Percentiles rank a stretch among this genome's conserved stretches.
Conservation (phyloP, 2,888 invertebrate species). For the Drosophila merina region DNA sequence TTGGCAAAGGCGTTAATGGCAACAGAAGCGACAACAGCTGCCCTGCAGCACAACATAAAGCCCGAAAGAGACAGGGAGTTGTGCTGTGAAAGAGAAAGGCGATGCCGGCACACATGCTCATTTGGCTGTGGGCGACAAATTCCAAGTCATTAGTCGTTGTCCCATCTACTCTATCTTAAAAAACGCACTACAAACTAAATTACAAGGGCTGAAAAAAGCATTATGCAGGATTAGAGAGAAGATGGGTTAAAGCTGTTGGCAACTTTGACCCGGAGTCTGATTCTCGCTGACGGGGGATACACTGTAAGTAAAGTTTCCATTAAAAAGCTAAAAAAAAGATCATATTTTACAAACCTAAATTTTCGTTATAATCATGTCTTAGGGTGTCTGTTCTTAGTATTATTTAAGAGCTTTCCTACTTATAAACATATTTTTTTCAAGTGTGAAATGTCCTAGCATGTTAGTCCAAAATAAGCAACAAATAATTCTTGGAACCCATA, state of each 20-base stretch:
- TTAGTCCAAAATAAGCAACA: conserved; percentile 10
- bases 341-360: not conserved
- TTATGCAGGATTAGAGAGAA: conserved; percentile 45
- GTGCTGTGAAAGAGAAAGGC: not conserved
- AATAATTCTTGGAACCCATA: not conserved
- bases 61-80: conserved; percentile 8
- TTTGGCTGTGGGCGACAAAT: conserved; percentile 77
- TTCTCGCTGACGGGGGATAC: not conserved
- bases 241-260: conserved; percentile 14
- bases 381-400: too few species aligned
- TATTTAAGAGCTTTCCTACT: not conserved
- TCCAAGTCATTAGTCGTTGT: conserved; percentile 74
- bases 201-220: conserved; percentile 48
- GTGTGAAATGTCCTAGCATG: conserved; percentile 6
- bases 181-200: conserved; percentile 54
- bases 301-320: not conserved
- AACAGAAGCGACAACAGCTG: conserved; percentile 70
- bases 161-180: conserved; percentile 31
- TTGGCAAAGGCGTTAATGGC: conserved; percentile 68
- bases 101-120: conserved; percentile 50
- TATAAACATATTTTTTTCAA: not conserved
- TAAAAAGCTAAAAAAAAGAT: not conserved
- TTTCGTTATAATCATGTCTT: not conserved
- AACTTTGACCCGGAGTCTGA: conserved; percentile 8
- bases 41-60: conserved; percentile 3